phyloP scores from a whole-genome alignment of 2,888 invertebrate species.

The Nezara viridula region DNA sequence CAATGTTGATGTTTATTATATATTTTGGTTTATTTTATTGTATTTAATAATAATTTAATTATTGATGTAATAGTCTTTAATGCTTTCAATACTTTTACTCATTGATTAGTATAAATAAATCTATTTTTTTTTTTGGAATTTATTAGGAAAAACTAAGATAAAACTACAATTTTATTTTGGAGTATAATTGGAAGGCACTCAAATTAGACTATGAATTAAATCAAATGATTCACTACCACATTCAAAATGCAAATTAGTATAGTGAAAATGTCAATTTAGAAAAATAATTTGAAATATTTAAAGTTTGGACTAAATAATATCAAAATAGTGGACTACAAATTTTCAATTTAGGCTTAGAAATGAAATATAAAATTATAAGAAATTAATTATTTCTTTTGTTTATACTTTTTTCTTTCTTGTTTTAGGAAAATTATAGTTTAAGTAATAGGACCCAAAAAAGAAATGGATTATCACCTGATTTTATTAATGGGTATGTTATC shows the following conservation, averaged over 20 bases:
- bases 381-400: background rate
- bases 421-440: background rate
- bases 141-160: background rate
- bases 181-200: too few species aligned
- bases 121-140: background rate
- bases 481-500: slow-evolving; percentile 20
- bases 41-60: background rate
- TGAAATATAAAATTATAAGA: background rate
- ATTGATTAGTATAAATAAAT: background rate
- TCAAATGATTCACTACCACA: too few species aligned
- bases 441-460: background rate
- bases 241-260: too few species aligned
- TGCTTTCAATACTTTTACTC: background rate
- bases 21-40: background rate
- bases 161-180: too few species aligned
- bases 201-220: too few species aligned
- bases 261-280: too few species aligned
- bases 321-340: background rate
- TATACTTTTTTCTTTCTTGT: background rate
- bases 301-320: background rate
- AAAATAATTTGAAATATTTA: too few species aligned
- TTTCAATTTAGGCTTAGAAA: background rate
- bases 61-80: background rate
- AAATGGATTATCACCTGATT: slow-evolving; percentile 37
- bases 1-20: background rate